Conservation (phyloP, 2,888 invertebrate genomes). For the Carterocephalus palaemon region DNA sequence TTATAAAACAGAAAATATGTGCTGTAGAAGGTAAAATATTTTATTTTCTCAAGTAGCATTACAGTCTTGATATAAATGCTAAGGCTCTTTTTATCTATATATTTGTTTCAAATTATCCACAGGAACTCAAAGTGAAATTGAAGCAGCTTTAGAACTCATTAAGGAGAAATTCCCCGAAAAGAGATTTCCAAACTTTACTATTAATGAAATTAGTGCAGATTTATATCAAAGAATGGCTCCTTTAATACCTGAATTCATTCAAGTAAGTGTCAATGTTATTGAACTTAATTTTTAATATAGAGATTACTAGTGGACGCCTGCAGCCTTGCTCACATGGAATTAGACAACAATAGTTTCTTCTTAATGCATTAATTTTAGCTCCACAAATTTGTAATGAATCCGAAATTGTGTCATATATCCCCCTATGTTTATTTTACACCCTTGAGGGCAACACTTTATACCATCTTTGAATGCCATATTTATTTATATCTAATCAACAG, state of each 20-base stretch:
- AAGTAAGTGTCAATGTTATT: slow-evolving; percentile 62
- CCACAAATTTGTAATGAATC: too few species aligned
- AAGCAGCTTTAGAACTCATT: slow-evolving; percentile 89
- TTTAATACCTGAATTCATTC: slow-evolving; percentile 77
- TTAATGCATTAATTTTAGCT: too few species aligned
- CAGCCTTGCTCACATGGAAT: too few species aligned
- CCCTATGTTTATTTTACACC: too few species aligned
- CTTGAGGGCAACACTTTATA: too few species aligned
- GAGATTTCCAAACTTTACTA: slow-evolving; percentile 87
- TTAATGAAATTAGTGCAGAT: slow-evolving; percentile 79
- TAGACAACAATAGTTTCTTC: too few species aligned
- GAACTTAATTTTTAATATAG: too few species aligned
- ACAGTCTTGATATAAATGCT: slow-evolving; percentile 6
- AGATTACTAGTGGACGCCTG: too few species aligned
- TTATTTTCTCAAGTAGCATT: background rate
- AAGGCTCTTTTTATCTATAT: slow-evolving; percentile 3
- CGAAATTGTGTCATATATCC: too few species aligned
- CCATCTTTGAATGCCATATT: too few species aligned
- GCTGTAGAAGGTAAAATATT: slow-evolving; percentile 87
- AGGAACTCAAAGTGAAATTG: slow-evolving; percentile 88
- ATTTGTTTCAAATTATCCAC: slow-evolving; percentile 17
- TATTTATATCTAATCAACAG: too few species aligned
- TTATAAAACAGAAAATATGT: slow-evolving; percentile 88
- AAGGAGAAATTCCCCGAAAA: slow-evolving; percentile 90
- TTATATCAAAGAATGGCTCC: slow-evolving; percentile 72